These are phyloP conservation scores for Grantiella picta DNA, from an alignment of 2,113 vertebrate genomes.

Conservation along the genomic window DNA sequence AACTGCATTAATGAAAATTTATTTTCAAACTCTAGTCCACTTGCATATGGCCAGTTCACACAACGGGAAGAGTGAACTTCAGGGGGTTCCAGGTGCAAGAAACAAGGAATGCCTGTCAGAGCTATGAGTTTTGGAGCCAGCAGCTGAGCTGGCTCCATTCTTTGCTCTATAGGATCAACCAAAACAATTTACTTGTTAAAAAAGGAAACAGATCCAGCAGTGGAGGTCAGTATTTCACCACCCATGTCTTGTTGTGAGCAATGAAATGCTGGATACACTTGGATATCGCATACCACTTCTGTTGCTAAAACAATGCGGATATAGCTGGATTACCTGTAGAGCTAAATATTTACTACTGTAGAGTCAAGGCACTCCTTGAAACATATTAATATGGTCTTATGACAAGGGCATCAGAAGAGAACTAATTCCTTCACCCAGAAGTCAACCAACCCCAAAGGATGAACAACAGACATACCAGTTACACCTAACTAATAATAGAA, in stretches of 20 bases:
- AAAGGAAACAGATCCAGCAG: neutral
- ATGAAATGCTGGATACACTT: neutral
- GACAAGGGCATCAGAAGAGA: neutral
- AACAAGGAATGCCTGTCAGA: neutral
- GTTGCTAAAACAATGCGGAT: neutral
- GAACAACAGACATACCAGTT: neutral
- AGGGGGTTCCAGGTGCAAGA: neutral
- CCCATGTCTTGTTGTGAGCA: neutral
- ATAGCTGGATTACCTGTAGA: neutral
- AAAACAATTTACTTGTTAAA: neutral
- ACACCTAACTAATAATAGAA: neutral
- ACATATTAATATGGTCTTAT: neutral
- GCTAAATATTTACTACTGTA: neutral
- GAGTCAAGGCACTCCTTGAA: neutral
- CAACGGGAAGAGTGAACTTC: fast-evolving
- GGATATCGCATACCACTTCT: neutral
- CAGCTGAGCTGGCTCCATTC: neutral
- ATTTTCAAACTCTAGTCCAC: neutral
- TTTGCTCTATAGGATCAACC: neutral
- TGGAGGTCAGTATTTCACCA: no score
- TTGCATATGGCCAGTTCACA: fast-evolving
- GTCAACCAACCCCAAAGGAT: neutral
- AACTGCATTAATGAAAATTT: neutral
- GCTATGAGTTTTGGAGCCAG: neutral
- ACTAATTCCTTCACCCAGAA: neutral